These are phyloP conservation scores for Pentamera pediparva DNA, from an alignment of 53 echinoderm and acorn worm species.

Conservation along the genomic window DNA sequence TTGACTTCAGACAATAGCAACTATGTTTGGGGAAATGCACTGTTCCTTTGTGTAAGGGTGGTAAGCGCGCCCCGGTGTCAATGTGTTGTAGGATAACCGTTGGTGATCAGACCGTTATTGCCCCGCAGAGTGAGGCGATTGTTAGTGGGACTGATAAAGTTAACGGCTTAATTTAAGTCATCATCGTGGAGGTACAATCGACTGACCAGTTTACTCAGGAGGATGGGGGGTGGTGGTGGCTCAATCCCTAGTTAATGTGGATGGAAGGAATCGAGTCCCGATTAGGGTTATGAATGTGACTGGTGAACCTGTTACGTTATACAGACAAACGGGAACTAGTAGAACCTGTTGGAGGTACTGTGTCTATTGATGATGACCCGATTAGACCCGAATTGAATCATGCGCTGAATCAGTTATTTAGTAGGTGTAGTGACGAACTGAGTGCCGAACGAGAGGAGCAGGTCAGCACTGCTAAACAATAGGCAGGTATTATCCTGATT, in stretches of 20 bases:
- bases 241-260: neutral
- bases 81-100: neutral
- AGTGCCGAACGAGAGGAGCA: neutral
- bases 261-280: neutral
- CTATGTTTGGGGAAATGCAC: neutral
- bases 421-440: neutral
- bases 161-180: neutral
- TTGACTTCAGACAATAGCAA: too few relatives aligned
- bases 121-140: neutral
- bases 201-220: neutral
- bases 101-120: neutral
- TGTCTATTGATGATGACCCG: too few relatives aligned
- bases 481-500: neutral
- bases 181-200: neutral
- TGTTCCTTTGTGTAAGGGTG: neutral
- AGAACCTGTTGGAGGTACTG: neutral
- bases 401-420: neutral
- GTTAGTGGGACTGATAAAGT: neutral
- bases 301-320: neutral
- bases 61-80: neutral
- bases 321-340: neutral
- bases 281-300: neutral
- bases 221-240: neutral
- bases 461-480: neutral
- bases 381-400: neutral